Conservation (phyloP, 2,113 vertebrate species). For the Callipepla squamata region DNA sequence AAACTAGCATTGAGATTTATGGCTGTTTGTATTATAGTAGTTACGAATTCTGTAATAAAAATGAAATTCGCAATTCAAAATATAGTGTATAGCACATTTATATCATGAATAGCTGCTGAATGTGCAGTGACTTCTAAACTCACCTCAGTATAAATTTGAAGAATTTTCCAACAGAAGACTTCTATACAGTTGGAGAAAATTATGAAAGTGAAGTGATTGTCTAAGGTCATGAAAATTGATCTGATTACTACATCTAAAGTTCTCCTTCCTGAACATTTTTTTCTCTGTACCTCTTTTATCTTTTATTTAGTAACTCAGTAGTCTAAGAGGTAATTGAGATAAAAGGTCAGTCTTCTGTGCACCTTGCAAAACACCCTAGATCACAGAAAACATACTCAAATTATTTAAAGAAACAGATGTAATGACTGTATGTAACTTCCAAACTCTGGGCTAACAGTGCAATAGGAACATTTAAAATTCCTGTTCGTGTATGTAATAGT, state of each 20-base stretch:
- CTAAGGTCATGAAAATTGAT: not conserved
- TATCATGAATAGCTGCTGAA: conserved; percentile 36
- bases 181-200: not conserved
- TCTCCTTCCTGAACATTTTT: not conserved
- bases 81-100: conserved; percentile 25
- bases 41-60: conserved; percentile 50
- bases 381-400: not conserved
- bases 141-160: conserved; percentile 18
- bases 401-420: not conserved
- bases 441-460: not conserved
- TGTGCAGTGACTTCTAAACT: conserved; percentile 47
- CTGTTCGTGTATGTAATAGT: not conserved
- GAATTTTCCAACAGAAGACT: conserved; percentile 16
- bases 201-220: not conserved
- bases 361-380: not conserved
- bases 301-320: not conserved
- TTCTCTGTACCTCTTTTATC: not conserved
- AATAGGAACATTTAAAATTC: not conserved
- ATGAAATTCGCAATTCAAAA: conserved; percentile 33
- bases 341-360: not conserved
- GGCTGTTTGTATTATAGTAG: not conserved
- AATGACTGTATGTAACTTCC: not conserved
- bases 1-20: conserved; percentile 18
- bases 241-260: not conserved
- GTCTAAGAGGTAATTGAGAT: not conserved